A percentile compares a stretch with the other conserved stretches of the same genome.
Evolutionary conservation across 2,113 vertebrate genomes (phyloP).

Genomic region (Anhinga rufa): DNA sequence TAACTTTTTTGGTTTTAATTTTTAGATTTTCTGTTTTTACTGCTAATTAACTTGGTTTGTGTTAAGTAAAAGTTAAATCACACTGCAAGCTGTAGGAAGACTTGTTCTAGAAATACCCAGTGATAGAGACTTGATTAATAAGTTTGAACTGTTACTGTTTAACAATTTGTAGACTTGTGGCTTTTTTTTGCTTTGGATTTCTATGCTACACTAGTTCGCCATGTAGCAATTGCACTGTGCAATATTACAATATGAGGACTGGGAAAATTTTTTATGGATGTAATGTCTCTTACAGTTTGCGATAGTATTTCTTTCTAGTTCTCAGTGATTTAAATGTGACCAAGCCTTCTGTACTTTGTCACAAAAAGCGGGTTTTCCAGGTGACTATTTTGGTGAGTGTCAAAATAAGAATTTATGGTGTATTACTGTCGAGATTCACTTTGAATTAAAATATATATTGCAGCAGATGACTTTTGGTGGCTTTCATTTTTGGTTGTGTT

Average conservation of each 20-base stretch:
- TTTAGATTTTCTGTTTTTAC: constrained; percentile 74
- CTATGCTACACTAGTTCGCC: constrained; percentile 99
- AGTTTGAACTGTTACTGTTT: constrained; percentile 94
- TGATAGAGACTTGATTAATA: constrained; percentile 85
- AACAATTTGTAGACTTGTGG: constrained; percentile 87
- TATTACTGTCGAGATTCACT: constrained; percentile 99
- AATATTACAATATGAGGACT: constrained; percentile 99
- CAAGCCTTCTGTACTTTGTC: constrained; percentile 99
- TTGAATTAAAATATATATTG: constrained; percentile 99
- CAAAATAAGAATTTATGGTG: constrained; percentile 99
- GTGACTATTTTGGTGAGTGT: constrained; percentile 99
- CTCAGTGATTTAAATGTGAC: constrained; percentile 99
- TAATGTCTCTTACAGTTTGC: constrained; percentile 99
- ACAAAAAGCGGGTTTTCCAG: constrained; percentile 99
- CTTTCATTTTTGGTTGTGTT: constrained; percentile 18
- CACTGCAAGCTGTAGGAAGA: constrained; percentile 94
- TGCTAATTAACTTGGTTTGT: constrained; percentile 76
- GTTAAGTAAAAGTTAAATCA: constrained; percentile 93
- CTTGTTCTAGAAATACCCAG: constrained; percentile 85
- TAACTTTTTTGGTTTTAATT: constrained; percentile 70
- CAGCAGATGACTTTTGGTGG: constrained; percentile 72
- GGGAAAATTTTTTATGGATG: constrained; percentile 97
- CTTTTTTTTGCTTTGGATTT: constrained; percentile 88
- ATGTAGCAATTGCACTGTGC: constrained; percentile 99
- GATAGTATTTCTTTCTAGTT: constrained; percentile 99